Conservation (phyloP, 2,113 vertebrate species). For the Phylloscopus trochilus region DNA sequence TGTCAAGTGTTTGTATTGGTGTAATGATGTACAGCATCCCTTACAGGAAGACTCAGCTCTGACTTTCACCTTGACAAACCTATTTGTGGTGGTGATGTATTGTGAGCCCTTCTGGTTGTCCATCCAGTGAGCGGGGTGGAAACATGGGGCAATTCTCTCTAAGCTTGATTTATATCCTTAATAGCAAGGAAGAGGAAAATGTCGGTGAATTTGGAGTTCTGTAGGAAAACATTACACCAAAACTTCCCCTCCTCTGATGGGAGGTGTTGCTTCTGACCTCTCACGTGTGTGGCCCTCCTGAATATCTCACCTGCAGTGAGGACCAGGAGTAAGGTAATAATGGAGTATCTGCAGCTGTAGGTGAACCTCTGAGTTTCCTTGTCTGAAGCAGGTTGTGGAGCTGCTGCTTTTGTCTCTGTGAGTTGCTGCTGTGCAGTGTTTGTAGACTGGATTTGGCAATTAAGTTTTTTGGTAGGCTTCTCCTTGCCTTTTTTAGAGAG, state of each 20-base stretch:
- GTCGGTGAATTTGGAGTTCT: not conserved
- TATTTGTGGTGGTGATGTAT: not conserved
- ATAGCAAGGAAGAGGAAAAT: not conserved
- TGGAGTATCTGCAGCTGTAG: not conserved
- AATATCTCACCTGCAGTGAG: not conserved
- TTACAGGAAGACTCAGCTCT: not conserved
- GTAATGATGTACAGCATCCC: not conserved
- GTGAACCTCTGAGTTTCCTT: not conserved
- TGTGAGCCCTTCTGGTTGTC: not conserved
- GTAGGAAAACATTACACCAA: not conserved
- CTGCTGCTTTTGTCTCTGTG: not conserved
- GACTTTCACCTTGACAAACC: not conserved
- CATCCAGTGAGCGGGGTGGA: not conserved
- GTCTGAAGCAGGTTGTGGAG: rapidly evolving
- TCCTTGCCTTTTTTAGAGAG: not conserved
- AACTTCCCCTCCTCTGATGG: not conserved
- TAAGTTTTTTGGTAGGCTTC: not conserved
- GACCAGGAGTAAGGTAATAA: not conserved
- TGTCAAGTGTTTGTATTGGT: not conserved
- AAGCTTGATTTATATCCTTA: not conserved
- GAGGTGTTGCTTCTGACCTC: not conserved
- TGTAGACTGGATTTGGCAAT: not conserved
- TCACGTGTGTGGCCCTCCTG: not conserved
- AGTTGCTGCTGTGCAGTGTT: not conserved
- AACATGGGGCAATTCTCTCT: not conserved